These are phyloP conservation scores for Drosophila nr. perissopoda DNA, from an alignment of 2,888 invertebrate genomes.

Conservation along the genomic window DNA sequence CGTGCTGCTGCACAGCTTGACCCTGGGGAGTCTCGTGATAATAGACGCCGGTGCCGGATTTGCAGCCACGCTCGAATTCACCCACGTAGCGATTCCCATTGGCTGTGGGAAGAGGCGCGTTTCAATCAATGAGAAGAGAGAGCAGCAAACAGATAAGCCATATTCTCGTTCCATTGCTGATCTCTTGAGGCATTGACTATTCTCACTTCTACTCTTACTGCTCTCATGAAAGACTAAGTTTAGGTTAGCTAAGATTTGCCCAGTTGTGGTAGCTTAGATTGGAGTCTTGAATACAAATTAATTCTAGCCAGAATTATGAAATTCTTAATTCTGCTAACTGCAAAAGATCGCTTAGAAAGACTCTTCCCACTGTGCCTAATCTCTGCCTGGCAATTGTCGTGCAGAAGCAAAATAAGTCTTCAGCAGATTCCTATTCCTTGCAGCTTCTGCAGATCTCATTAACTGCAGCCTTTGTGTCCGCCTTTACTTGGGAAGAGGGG, in stretches of 20 bases:
- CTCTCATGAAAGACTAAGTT: background rate
- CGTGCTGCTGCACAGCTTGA: slow-evolving; percentile 79
- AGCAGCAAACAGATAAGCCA: background rate
- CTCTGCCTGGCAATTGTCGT: background rate
- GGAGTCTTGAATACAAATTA: background rate
- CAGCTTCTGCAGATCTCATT: background rate
- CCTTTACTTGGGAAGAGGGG: background rate
- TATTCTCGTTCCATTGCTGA: background rate
- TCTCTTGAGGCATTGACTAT: background rate
- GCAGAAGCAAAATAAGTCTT: background rate
- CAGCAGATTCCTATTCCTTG: background rate
- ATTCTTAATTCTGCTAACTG: too few relatives aligned
- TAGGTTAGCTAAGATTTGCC: background rate
- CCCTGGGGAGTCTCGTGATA: slow-evolving; percentile 74
- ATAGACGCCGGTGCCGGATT: slow-evolving; percentile 82
- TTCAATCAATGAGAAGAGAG: background rate
- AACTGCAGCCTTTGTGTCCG: background rate
- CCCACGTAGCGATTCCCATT: slow-evolving; percentile 84
- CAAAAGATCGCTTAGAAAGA: background rate
- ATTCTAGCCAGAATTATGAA: background rate
- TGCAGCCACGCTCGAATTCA: slow-evolving; percentile 77
- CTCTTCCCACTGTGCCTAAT: background rate
- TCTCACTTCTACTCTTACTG: background rate
- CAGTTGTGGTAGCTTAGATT: background rate
- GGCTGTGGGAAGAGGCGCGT: slow-evolving; percentile 49